Evolutionary conservation across 2,888 invertebrate species (phyloP), one percentile per base, ranked within the genome.

Genomic region (Myathropa florea): DNA sequence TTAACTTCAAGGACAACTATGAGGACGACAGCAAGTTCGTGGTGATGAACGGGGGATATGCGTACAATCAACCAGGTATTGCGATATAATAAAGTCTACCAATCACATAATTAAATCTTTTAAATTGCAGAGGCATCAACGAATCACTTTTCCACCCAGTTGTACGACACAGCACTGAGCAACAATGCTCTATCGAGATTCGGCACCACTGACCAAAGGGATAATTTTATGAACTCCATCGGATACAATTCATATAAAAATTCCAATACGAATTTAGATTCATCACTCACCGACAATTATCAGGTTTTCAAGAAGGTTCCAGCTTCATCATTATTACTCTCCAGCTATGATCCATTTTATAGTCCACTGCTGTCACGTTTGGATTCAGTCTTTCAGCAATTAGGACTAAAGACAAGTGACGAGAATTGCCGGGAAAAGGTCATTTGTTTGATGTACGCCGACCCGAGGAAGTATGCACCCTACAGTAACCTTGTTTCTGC

Each of bases 261-360:
- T 28, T 89, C 91, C 0, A 90, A 90, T 23, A 89, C 90, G 9
- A 85, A 91, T 23, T 90, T 89, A 0, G 89, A 90, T 3, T 87
- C 88, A 0, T 89, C 18, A n/a, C 18, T 76, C 0, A 36, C 4
- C 3, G 59, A 65, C 10, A 21, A 71, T 28, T 83, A 96, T 91
- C 97, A 97, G 94, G 95, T 96, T 55, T 97, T 97, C 94, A 97
- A 97, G 91, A 96, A 96, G 91, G 97, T 97, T 89, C 97, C 97
- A 30, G 94, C 95, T 28, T 97, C 97, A 0, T 97, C 97, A 0
- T 93, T 97, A 92, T 94, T 97, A 70, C 93, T 97, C 77, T 96
- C 96, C 88, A 97, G 96, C 92, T 97, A 97, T 92, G 97, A 97
- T 91, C 97, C 97, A 0, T 97, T 97, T 93, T 97, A 97, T 92